phyloP scores from a whole-genome alignment of 2,113 vertebrate species.

The Hypanus sabinus region DNA sequence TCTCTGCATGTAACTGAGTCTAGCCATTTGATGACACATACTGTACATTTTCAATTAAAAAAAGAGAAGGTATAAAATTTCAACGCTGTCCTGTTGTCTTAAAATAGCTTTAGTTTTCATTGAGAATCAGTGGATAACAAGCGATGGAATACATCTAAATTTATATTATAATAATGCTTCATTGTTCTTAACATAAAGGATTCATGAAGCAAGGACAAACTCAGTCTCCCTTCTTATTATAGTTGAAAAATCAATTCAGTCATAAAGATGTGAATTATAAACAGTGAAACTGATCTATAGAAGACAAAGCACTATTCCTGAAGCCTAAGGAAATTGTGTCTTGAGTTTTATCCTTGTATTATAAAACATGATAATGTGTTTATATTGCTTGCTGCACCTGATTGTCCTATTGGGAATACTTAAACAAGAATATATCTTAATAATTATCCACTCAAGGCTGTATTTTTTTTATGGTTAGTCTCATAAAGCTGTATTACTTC shows the following conservation, averaged over 20 bases:
- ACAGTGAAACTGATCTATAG: neutral
- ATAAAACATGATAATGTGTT: neutral
- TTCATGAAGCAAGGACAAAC: neutral
- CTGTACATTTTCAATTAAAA: too few species aligned
- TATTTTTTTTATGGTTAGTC: slow-evolving; percentile 17
- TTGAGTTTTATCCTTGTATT: neutral
- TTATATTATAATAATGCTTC: neutral
- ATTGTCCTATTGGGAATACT: neutral
- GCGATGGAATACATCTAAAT: neutral
- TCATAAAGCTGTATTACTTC: neutral
- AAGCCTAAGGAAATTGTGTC: neutral
- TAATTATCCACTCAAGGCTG: neutral
- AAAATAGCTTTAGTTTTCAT: neutral
- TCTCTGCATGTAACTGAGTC: neutral
- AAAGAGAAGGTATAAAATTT: neutral
- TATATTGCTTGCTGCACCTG: neutral
- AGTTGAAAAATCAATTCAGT: slow-evolving; percentile 12
- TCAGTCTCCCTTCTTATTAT: neutral
- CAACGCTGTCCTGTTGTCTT: neutral
- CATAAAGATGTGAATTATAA: slow-evolving; percentile 17
- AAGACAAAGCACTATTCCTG: neutral
- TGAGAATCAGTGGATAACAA: neutral
- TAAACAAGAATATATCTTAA: neutral
- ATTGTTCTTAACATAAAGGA: neutral
- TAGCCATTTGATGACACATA: neutral